Base-by-base conservation (phyloP, 2,888 invertebrate genomes). In the Amiota minor region DNA sequence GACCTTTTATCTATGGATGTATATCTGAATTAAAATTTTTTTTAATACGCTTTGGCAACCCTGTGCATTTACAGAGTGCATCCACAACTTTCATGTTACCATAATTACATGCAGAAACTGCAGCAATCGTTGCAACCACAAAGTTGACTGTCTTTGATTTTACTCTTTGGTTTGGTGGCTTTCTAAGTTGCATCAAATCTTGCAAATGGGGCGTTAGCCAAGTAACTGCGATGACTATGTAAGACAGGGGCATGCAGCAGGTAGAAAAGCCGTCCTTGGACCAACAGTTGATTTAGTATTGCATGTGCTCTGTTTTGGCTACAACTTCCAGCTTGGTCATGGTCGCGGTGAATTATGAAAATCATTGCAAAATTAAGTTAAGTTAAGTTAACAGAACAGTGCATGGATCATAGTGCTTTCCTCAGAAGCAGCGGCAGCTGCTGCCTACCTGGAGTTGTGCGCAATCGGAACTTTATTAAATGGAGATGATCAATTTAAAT, bases 401-500 rank as follows among this genome's bases (percentile, higher is more conserved):
- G 35, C 35, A 35, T 35, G 35, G 35, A 20, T 12, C n/a, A n/a
- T 50, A 50, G 53, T 56, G 16, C 16, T 65, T 47, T 65, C 11
- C 16, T 65, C 47, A 20, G 72, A 49, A 72, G 68, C 70, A 74
- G 65, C 74, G 73, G 70, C 76, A 77, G 50, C 59, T 47, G 18
- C 12, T 65, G 62, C 50, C 35, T 56, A 56, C 59, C 56, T 45
- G 18, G 35, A 45, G 65, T 59, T 46, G 53, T 12, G 35, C 75
- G 72, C 12, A 70, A 16, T 16, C 53, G 75, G 74, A 74, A 77
- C 77, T 86, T 87, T 87, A 87, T 86, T 88, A 87, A 89, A 88
- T 89, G 89, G 85, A 88, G 89, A 88, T 88, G 88, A 88, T 89
- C 89, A 88, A 88, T 88, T 88, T 88, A 88, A 88, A 88, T 88